phyloP scores from a whole-genome alignment of 2,888 invertebrate species.

The Rosalia funebris region DNA sequence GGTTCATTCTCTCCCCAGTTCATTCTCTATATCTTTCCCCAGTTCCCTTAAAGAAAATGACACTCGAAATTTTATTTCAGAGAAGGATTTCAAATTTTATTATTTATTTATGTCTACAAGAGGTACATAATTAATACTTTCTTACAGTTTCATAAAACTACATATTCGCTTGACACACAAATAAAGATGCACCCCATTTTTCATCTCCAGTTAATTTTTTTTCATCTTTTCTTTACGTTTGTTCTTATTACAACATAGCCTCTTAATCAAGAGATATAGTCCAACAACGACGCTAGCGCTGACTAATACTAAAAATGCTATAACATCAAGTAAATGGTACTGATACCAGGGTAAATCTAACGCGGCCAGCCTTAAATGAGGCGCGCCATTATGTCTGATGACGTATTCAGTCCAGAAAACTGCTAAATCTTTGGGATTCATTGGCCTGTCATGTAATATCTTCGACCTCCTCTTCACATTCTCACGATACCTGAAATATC shows the following conservation, averaged over 20 bases:
- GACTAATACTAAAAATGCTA: slow-evolving; percentile 14
- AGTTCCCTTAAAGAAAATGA: no score
- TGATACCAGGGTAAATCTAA: slow-evolving; percentile 49
- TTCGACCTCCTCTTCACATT: slow-evolving; percentile 42
- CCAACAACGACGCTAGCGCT: background rate
- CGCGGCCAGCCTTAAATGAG: slow-evolving; percentile 45
- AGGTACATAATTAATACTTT: no score
- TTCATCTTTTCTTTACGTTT: background rate
- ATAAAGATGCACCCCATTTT: background rate
- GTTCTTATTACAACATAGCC: background rate
- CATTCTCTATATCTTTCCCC: no score
- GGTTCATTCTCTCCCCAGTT: no score
- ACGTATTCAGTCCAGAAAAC: slow-evolving; percentile 52
- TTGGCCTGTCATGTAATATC: slow-evolving; percentile 46
- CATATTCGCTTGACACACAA: no score
- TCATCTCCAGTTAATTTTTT: background rate
- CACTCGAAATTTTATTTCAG: no score
- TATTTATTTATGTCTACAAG: no score
- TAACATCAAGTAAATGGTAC: slow-evolving; percentile 50
- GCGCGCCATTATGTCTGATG: slow-evolving; percentile 48
- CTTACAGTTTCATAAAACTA: no score
- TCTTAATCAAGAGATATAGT: background rate
- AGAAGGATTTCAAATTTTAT: no score
- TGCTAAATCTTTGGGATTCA: slow-evolving; percentile 45
- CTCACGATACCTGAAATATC: slow-evolving; percentile 42